Evolutionary conservation across 2,888 invertebrate species (phyloP).

Genomic region (Iphiclides podalirius): DNA sequence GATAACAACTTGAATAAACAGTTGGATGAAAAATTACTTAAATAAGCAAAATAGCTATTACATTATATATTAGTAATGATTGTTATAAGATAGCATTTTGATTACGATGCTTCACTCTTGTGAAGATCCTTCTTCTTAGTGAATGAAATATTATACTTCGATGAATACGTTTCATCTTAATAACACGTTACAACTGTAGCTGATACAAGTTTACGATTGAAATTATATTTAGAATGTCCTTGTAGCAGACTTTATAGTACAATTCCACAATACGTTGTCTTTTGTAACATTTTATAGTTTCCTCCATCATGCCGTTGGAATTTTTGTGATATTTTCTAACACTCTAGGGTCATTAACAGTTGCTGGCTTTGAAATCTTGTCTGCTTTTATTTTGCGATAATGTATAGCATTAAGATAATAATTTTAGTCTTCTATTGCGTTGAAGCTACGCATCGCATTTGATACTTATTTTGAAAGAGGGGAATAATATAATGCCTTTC

Average conservation of each 20-base stretch:
- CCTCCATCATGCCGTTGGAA: constrained; percentile 25
- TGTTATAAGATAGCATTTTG: too few relatives aligned
- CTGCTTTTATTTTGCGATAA: constrained; percentile 2
- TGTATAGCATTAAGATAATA: too few relatives aligned
- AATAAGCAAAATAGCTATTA: too few relatives aligned
- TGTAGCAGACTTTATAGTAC: constrained; percentile 26
- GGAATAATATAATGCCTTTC: too few relatives aligned
- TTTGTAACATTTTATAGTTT: constrained; percentile 29
- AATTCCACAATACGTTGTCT: constrained; percentile 26
- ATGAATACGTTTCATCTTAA: constrained; percentile 16
- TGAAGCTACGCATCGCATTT: too few relatives aligned
- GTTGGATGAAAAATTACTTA: too few relatives aligned
- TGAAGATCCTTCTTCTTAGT: constrained; percentile 12
- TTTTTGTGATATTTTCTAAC: constrained; percentile 19
- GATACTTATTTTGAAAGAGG: too few relatives aligned
- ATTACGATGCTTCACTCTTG: too few relatives aligned
- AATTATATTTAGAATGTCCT: constrained; percentile 35
- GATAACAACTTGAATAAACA: too few relatives aligned
- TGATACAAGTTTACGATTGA: constrained; percentile 29
- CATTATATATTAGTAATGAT: too few relatives aligned
- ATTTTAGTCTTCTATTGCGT: too few relatives aligned
- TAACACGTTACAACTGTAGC: constrained; percentile 20
- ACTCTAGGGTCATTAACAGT: constrained; percentile 10
- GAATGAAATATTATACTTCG: constrained; percentile 20
- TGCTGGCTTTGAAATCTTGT: constrained; percentile 4